Conservation (phyloP, 1,140 invertebrate species). For the Elymnias hypermnestra region DNA sequence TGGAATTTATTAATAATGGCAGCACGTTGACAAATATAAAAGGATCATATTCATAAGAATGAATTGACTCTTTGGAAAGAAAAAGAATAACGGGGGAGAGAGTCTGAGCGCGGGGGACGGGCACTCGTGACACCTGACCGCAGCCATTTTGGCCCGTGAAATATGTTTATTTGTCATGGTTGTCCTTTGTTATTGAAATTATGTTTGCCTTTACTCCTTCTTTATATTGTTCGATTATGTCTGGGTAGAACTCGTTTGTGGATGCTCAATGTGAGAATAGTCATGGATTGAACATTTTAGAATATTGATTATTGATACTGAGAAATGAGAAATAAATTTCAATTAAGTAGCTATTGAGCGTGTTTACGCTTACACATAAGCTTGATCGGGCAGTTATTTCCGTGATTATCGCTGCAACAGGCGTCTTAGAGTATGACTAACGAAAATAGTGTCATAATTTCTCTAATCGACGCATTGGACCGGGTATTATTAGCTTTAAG, state of each 20-base stretch:
- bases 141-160: slow-evolving; percentile 73
- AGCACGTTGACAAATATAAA: slow-evolving; percentile 49
- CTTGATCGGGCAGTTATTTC: slow-evolving; percentile 48
- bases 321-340: slow-evolving; percentile 75
- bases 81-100: slow-evolving; percentile 43
- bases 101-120: slow-evolving; percentile 30
- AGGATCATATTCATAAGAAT: slow-evolving; percentile 53
- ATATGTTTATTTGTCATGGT: slow-evolving; percentile 75
- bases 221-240: slow-evolving; percentile 75
- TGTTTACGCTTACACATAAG: slow-evolving; percentile 41
- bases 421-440: slow-evolving; percentile 40
- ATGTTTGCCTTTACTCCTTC: slow-evolving; percentile 73
- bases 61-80: slow-evolving; percentile 63
- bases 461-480: slow-evolving; percentile 39
- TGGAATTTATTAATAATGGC: slow-evolving; percentile 17
- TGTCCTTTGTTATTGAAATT: slow-evolving; percentile 75
- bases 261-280: slow-evolving; percentile 65
- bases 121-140: slow-evolving; percentile 67
- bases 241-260: slow-evolving; percentile 64
- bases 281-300: slow-evolving; percentile 66
- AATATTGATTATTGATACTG: slow-evolving; percentile 75
- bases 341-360: slow-evolving; percentile 68
- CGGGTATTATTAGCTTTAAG: not conserved
- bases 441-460: slow-evolving; percentile 37
- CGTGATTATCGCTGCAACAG: slow-evolving; percentile 56